phyloP scores from a whole-genome alignment of 1,140 invertebrate genomes.

The Drosophila nigrodunni region DNA sequence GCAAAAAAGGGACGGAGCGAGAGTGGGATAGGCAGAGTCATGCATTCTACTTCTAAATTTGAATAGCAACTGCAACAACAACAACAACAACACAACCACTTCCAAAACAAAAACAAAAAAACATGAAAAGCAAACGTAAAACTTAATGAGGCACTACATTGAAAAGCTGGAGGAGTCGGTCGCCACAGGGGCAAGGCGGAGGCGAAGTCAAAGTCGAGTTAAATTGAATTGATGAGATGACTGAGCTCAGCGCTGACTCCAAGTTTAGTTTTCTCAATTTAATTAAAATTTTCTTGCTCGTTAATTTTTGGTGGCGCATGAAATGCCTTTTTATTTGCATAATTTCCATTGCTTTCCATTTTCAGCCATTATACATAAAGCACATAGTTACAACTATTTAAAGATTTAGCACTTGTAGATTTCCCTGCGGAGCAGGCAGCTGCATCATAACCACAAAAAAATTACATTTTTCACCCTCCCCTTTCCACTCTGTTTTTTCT shows the following conservation, averaged over 20 bases:
- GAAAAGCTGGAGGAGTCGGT: slow-evolving; percentile 35
- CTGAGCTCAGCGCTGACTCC: slow-evolving; percentile 20
- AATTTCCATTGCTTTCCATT: slow-evolving; percentile 61
- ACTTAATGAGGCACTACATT: slow-evolving; percentile 71
- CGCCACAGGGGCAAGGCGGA: neutral
- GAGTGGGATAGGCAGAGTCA: slow-evolving; percentile 24
- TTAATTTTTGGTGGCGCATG: slow-evolving; percentile 65
- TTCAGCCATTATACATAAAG: slow-evolving; percentile 5
- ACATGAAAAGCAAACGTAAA: slow-evolving; percentile 62
- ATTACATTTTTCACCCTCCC: neutral
- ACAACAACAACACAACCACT: slow-evolving; percentile 47
- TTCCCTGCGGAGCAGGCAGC: neutral
- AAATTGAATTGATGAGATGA: slow-evolving; percentile 38
- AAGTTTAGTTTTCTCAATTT: slow-evolving; percentile 69
- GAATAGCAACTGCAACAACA: slow-evolving; percentile 66
- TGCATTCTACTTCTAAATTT: slow-evolving; percentile 75
- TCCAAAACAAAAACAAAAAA: slow-evolving; percentile 42
- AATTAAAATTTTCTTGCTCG: slow-evolving; percentile 79
- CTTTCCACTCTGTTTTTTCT: neutral
- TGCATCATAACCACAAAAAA: neutral
- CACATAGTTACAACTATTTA: slow-evolving; percentile 4
- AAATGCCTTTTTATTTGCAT: slow-evolving; percentile 71
- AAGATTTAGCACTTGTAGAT: slow-evolving; percentile 17
- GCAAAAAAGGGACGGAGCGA: slow-evolving; percentile 1
- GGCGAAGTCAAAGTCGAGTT: slow-evolving; percentile 6